These are phyloP conservation scores for Mamestra configurata DNA, from an alignment of 1,140 invertebrate genomes.

Conservation along the genomic window DNA sequence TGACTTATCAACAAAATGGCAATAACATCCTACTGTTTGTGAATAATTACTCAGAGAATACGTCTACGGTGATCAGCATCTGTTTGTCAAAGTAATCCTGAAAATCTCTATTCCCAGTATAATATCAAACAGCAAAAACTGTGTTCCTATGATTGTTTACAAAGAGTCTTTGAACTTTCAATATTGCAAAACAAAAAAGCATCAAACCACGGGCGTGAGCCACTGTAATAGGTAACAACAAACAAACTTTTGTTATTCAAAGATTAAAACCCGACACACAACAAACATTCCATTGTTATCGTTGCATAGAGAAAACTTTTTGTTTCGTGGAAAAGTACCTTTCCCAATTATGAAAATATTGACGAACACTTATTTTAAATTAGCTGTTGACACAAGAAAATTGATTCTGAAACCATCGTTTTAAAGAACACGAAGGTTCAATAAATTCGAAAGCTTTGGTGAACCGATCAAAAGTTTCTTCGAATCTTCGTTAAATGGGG, in stretches of 20 bases:
- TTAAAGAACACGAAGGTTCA: not conserved
- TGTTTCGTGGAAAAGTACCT: not conserved
- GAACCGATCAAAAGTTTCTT: slow-evolving; percentile 29
- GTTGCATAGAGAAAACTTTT: not conserved
- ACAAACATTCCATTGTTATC: not conserved
- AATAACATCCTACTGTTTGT: not conserved
- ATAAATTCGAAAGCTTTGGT: slow-evolving; percentile 7
- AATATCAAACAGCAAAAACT: too few species aligned
- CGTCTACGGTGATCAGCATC: too few species aligned
- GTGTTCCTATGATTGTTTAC: too few species aligned
- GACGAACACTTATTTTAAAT: too few species aligned
- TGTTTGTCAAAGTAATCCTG: too few species aligned
- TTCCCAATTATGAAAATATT: not conserved
- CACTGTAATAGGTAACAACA: too few species aligned
- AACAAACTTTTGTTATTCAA: too few species aligned
- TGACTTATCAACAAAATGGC: not conserved
- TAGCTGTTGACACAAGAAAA: not conserved
- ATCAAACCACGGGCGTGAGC: too few species aligned
- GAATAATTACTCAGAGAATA: not conserved
- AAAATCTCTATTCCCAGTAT: too few species aligned
- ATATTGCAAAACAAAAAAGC: too few species aligned
- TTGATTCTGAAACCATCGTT: not conserved
- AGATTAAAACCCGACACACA: too few species aligned
- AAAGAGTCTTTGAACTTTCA: not conserved
- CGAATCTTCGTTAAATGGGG: not conserved